Percentiles rank a stretch among this genome's conserved stretches.
Evolutionary conservation across 1,140 invertebrate species (phyloP).

Genomic region (Procambarus virginalis): DNA sequence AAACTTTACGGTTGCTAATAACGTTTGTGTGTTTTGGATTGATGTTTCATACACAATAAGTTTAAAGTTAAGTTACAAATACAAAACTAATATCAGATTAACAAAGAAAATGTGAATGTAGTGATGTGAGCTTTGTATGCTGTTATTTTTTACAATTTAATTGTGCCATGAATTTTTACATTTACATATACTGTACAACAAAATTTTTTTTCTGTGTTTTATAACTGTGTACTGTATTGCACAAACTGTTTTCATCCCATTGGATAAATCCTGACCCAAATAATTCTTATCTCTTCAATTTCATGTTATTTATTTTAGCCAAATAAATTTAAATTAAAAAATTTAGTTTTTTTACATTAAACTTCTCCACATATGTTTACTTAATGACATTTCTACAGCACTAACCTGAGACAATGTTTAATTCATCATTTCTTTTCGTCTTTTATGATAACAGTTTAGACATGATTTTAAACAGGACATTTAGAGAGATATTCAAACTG

Average conservation of each 20-base stretch:
- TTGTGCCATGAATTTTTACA: conserved; percentile 66
- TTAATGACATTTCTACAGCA: too few species aligned
- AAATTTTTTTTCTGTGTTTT: conserved; percentile 54
- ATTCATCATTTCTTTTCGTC: too few species aligned
- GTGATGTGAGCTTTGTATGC: conserved; percentile 41
- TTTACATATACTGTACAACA: conserved; percentile 52
- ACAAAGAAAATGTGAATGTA: conserved; percentile 47
- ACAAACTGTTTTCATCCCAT: conserved; percentile 47
- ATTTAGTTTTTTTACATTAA: neutral
- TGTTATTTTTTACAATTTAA: conserved; percentile 59
- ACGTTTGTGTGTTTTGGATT: neutral
- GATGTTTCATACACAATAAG: neutral
- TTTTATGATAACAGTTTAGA: too few species aligned
- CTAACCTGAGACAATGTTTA: too few species aligned
- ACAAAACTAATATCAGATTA: conserved; percentile 46
- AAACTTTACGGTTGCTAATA: neutral
- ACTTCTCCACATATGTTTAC: too few species aligned
- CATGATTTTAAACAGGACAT: too few species aligned
- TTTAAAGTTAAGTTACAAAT: neutral
- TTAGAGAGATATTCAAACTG: too few species aligned
- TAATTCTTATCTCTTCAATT: conserved; percentile 53
- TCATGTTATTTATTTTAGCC: conserved; percentile 68
- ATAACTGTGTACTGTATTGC: conserved; percentile 37
- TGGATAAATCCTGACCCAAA: conserved; percentile 27
- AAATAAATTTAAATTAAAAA: conserved; percentile 53